phyloP scores from a whole-genome alignment of 92 coral and sea anemone species.

The Virgularia gustaviana region DNA sequence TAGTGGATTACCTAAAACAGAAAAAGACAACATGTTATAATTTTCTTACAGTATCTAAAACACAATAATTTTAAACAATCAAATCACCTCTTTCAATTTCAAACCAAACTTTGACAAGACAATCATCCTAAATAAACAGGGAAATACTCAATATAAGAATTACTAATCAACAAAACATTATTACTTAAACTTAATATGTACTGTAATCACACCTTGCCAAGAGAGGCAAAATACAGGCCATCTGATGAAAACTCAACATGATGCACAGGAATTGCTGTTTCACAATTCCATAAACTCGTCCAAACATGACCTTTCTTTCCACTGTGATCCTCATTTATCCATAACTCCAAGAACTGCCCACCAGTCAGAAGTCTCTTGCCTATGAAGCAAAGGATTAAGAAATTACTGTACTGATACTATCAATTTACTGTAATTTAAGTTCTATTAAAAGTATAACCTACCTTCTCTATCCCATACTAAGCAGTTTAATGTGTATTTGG shows the following conservation, averaged over 20 bases:
- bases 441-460: neutral
- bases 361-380: constrained; percentile 83
- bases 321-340: constrained; percentile 52
- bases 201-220: constrained; percentile 70
- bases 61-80: too few relatives aligned
- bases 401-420: too few relatives aligned
- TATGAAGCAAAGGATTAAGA: too few relatives aligned
- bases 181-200: neutral
- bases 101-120: constrained; percentile 90
- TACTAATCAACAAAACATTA: neutral
- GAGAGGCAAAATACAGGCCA: constrained; percentile 84
- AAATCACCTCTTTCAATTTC: constrained; percentile 71
- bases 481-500: constrained; percentile 80
- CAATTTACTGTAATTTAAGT: neutral
- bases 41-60: neutral
- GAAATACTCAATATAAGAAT: neutral
- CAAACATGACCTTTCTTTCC: constrained; percentile 51
- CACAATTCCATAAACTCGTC: constrained; percentile 89
- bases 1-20: constrained; percentile 41
- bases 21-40: neutral
- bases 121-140: constrained; percentile 62
- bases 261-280: constrained; percentile 81
- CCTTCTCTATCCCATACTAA: constrained; percentile 99
- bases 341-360: constrained; percentile 85
- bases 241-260: constrained; percentile 81